Percentiles rank a stretch among this genome's conserved stretches.
Conservation (phyloP, 1,140 invertebrate species). For the Calycopis cecrops region DNA sequence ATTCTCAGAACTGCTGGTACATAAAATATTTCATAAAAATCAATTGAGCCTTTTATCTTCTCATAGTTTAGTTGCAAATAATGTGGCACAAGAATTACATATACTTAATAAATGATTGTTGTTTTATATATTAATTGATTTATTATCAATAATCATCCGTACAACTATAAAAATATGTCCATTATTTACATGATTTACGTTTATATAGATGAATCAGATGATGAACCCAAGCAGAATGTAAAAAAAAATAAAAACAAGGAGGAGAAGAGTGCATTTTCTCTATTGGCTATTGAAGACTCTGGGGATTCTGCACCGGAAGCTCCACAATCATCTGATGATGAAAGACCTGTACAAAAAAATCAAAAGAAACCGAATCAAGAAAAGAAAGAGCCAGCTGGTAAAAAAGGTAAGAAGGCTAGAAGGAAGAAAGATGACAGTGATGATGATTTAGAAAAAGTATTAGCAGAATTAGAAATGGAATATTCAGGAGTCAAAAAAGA, state of each 20-base stretch:
- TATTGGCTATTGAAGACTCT: conserved; percentile 77
- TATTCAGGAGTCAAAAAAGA: conserved; percentile 80
- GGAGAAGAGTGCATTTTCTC: conserved; percentile 77
- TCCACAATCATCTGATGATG: conserved; percentile 69
- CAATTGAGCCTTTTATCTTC: too few species aligned
- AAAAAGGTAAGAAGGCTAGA: conserved; percentile 82
- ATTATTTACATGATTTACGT: conserved; percentile 5
- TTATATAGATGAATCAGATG: conserved; percentile 64
- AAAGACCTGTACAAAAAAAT: conserved; percentile 59
- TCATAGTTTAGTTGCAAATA: too few species aligned
- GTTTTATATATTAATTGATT: too few species aligned
- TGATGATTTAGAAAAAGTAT: conserved; percentile 89
- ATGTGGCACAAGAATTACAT: too few species aligned
- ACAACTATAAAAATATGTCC: neutral
- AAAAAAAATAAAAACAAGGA: conserved; percentile 72
- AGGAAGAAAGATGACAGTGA: conserved; percentile 87
- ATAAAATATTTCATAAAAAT: too few species aligned
- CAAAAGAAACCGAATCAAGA: conserved; percentile 73
- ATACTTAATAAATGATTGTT: too few species aligned
- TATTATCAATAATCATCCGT: too few species aligned
- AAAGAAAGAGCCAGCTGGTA: conserved; percentile 75
- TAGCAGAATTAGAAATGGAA: conserved; percentile 87
- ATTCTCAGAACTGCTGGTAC: too few species aligned
- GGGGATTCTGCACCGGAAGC: conserved; percentile 64
- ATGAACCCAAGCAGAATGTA: conserved; percentile 57